Base-by-base conservation (phyloP, 2,888 invertebrate genomes). In the Thera obeliscata region DNA sequence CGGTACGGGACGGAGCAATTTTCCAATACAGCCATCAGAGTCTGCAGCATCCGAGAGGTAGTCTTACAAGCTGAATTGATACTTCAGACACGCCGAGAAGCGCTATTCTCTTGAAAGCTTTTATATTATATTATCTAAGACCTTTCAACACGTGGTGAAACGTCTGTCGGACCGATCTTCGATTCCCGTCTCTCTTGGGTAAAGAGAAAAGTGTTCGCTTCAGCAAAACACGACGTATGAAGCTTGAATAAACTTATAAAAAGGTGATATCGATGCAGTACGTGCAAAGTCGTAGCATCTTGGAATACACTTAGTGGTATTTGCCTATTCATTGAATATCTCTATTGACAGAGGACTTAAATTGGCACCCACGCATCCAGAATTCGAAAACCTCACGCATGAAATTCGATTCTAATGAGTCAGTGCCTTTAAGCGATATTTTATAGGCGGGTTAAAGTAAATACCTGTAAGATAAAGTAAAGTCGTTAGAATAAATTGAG, bases 41-140 rank as follows among this genome's bases (percentile, higher is more conserved):
- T 86, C 83, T 84, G 81, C 78, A 82, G 82, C 81, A 88, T 85
- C 83, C 84, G 85, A 85, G 82, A 86, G 87, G 88, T 88, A 88
- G 90, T 90, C 85, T 91, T 89, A 91, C 91, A 91, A 90, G 88
- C 86, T 88, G 90, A 91, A 92, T 91, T 92, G 91, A 91, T 92
- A 91, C 91, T 93, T 91, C 89, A 93, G 91, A 91, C 91, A 86
- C 86, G 84, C 86, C 78, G 86, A 86, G 84, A 85, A 88, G 86
- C 87, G 88, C 88, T 88, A 89, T 91, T 91, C 90, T 91, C 87
- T 91, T 92, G 91, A 93, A 92, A 93, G 93, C 90, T 93, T 92
- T 91, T 91, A 90, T 92, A 92, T 93, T 91, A 91, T 91, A 93
- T 93, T 93, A 93, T 91, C 90, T 87, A 87, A 89, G 88, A 90